Conservation (phyloP, 2,113 vertebrate species). For the Myiopsitta monachus region DNA sequence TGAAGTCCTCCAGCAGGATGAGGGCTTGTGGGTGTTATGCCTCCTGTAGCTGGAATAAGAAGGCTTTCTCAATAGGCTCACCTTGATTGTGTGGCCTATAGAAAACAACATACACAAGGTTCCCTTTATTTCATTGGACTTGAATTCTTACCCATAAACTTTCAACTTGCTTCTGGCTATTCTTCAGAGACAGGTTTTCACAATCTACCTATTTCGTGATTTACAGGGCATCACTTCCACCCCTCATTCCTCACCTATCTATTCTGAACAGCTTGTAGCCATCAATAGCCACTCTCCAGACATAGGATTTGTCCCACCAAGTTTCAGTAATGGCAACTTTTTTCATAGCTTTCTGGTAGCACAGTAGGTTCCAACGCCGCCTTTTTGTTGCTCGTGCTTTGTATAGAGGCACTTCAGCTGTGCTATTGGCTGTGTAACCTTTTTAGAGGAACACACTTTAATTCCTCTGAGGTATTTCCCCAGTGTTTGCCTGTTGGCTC, state of each 20-base stretch:
- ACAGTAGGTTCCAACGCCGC: neutral
- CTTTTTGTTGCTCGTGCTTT: neutral
- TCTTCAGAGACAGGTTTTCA: neutral
- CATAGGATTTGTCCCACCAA: neutral
- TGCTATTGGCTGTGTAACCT: neutral
- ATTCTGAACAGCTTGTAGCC: neutral
- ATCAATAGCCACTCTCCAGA: fast-evolving
- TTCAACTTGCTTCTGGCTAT: neutral
- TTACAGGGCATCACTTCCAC: fast-evolving
- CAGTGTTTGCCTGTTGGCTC: neutral
- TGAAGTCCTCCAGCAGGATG: neutral
- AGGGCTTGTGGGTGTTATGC: neutral
- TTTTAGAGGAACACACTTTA: neutral
- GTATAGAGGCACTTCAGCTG: neutral
- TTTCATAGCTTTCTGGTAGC: neutral
- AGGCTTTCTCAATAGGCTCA: neutral
- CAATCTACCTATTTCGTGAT: neutral
- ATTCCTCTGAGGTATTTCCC: neutral
- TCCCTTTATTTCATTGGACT: neutral
- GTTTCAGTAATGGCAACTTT: neutral
- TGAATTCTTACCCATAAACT: neutral
- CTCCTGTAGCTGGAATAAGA: neutral
- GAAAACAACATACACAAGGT: neutral
- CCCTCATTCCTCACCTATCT: neutral
- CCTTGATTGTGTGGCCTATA: neutral